Base-by-base conservation (phyloP, 2,888 invertebrate genomes). In the Neoitamus cyanurus region DNA sequence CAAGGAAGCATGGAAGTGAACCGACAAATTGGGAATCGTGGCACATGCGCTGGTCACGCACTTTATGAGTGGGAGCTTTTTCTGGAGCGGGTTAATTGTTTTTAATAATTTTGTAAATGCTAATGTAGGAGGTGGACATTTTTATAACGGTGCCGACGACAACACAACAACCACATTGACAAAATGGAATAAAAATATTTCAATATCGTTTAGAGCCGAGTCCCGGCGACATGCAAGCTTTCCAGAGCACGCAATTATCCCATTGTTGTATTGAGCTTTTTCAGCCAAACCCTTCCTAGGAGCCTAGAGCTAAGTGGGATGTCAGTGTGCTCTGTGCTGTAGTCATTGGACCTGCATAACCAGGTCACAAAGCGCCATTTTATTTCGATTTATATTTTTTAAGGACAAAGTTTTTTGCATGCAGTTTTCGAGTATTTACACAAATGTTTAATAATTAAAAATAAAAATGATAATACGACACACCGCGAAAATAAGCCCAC, bases 401-500 rank as follows among this genome's bases (percentile, higher is more conserved):
- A 83, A 83, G 73, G 36, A 37, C 6, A 75, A 37, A 82, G 31
- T 68, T 68, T 68, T 82, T 48, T 78, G 46, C 30, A 48, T 78
- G 37, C 58, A 13, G 20, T 69, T 82, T 82, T 82, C 69, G 82
- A 36, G 69, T 82, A 69, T 69, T 82, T 82, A 82, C 69, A 82
- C 69, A 82, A 68, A 36, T 28, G 82, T 69, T 69, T 6, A 36
- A 20, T 20, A 69, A 82, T 13, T 58, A 36, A 69, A 28, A 80
- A 28, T 77, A n/a, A 30, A 48, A 48, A 80, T 31, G n/a, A 72
- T 58, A 69, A 80, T 68, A 83, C 68, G 69, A 69, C 13, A 80
- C 80, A 83, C 85, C 84, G 83, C 73, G 77, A 78, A 78, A 85
- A 84, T 83, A 15, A 84, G 72, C 83, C 85, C 85, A 85, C 85